These are phyloP conservation scores for Metallyticus violacea DNA, from an alignment of 2,888 invertebrate genomes.

Conservation along the genomic window DNA sequence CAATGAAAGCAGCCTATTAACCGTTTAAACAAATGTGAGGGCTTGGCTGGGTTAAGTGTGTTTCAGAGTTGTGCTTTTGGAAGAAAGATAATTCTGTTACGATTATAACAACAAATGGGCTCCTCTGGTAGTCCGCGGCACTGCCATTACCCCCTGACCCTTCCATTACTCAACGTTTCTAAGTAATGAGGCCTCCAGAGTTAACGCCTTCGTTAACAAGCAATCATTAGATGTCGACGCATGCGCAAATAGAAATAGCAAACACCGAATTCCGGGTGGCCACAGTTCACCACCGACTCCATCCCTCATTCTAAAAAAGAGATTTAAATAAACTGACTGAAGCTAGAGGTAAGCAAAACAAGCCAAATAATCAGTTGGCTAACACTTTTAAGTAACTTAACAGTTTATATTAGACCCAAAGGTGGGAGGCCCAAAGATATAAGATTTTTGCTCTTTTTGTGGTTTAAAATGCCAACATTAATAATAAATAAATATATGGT, in stretches of 20 bases:
- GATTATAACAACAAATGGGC: neutral
- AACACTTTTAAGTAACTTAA: too few species aligned
- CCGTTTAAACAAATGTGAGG: neutral
- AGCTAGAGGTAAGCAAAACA: too few species aligned
- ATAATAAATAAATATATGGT: too few species aligned
- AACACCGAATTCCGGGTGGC: neutral
- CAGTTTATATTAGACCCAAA: too few species aligned
- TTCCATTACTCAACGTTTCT: neutral
- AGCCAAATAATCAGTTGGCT: too few species aligned
- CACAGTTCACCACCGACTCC: neutral
- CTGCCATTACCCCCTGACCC: neutral
- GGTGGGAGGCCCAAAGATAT: too few species aligned
- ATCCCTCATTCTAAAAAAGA: neutral
- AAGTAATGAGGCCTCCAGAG: neutral
- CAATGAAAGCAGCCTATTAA: neutral
- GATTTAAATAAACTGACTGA: neutral
- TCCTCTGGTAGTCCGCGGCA: neutral
- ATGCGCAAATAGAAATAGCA: neutral
- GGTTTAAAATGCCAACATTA: too few species aligned
- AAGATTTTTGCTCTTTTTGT: too few species aligned
- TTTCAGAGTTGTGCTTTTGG: neutral
- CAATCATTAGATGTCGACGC: neutral
- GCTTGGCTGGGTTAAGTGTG: neutral
- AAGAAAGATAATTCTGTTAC: neutral
- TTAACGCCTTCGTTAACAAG: neutral